These are phyloP conservation scores for Nyctalus aviator DNA, from an alignment of 2,797 vertebrate species.

Conservation along the genomic window DNA sequence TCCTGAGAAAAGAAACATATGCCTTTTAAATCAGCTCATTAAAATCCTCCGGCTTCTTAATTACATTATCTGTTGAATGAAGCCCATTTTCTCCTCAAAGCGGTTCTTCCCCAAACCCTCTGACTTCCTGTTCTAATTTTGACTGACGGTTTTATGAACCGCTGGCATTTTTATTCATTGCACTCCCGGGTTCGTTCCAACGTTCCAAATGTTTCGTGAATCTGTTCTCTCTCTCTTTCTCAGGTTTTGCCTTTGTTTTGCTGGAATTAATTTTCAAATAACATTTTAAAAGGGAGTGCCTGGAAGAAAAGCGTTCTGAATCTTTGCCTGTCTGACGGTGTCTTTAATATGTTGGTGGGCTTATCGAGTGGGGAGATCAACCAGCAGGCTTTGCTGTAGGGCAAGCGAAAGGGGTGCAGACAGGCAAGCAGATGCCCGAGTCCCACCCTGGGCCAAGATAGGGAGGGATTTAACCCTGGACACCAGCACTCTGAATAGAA, in stretches of 20 bases:
- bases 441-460: background rate
- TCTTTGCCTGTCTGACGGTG: background rate
- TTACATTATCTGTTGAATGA: slow-evolving; percentile 66
- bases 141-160: slow-evolving; percentile 40
- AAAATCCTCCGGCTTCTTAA: slow-evolving; percentile 64
- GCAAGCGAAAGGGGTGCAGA: background rate
- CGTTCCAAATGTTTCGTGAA: slow-evolving; percentile 4
- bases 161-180: slow-evolving; percentile 55
- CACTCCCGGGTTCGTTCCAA: slow-evolving; percentile 25
- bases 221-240: background rate
- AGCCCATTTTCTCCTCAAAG: slow-evolving; percentile 65
- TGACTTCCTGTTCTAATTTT: slow-evolving; percentile 70
- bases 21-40: slow-evolving; percentile 68
- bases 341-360: background rate
- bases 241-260: background rate
- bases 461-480: background rate
- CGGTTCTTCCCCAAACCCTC: slow-evolving; percentile 38
- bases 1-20: slow-evolving; percentile 64
- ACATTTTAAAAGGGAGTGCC: background rate
- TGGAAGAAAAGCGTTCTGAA: background rate
- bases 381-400: background rate
- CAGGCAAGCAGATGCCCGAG: background rate
- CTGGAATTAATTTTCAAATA: slow-evolving; percentile 14
- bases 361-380: background rate
- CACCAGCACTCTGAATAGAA: background rate